A percentile compares a stretch with the other conserved stretches of the same genome.
These are phyloP conservation scores for Chromis chromis DNA, from an alignment of 2,797 vertebrate species.

Conservation along the genomic window DNA sequence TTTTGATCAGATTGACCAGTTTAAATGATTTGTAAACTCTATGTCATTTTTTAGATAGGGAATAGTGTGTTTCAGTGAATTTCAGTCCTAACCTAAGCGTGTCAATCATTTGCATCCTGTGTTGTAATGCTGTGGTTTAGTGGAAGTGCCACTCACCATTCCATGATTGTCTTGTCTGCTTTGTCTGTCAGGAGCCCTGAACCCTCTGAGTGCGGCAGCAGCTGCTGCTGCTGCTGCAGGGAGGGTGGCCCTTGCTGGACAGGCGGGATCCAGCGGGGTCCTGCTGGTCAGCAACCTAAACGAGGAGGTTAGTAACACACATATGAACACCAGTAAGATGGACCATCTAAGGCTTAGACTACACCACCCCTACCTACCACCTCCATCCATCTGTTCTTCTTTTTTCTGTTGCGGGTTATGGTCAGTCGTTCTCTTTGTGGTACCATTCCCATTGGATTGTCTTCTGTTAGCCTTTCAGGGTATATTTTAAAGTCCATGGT, in stretches of 20 bases:
- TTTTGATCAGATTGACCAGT: no score
- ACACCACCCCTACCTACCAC: slow-evolving; percentile 20
- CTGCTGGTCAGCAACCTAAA: slow-evolving; percentile 99
- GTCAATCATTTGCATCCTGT: neutral
- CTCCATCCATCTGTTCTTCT: slow-evolving; percentile 13
- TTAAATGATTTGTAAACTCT: neutral
- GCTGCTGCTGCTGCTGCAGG: slow-evolving; percentile 95
- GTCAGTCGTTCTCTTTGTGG: slow-evolving; percentile 15
- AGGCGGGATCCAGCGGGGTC: slow-evolving; percentile 91
- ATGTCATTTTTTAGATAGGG: neutral
- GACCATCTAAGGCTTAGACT: slow-evolving; percentile 19
- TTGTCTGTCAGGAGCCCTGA: slow-evolving; percentile 91
- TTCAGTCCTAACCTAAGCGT: neutral
- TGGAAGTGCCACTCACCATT: slow-evolving; percentile 48
- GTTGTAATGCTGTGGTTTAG: neutral
- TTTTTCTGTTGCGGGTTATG: slow-evolving; percentile 11
- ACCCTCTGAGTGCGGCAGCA: slow-evolving; percentile 94
- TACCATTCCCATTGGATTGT: slow-evolving; percentile 52
- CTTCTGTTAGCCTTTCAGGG: slow-evolving; percentile 27
- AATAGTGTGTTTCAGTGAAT: neutral
- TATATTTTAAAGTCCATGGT: neutral
- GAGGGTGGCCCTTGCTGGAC: slow-evolving; percentile 93
- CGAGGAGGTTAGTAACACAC: slow-evolving; percentile 91
- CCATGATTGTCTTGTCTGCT: slow-evolving; percentile 50
- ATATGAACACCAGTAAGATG: slow-evolving; percentile 28